Conservation (phyloP, 1,140 invertebrate species). For the Apis cerana region DNA sequence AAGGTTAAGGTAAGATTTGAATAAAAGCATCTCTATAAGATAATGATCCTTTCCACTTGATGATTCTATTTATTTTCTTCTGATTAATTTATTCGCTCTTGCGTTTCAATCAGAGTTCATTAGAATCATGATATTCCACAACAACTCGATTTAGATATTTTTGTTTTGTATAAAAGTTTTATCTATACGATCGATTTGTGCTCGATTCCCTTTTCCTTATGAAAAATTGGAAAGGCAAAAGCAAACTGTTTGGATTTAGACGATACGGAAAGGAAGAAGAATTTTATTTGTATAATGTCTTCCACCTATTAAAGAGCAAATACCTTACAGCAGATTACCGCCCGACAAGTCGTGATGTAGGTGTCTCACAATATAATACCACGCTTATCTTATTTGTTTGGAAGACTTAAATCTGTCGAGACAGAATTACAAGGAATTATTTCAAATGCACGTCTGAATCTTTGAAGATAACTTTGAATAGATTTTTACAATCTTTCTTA, state of each 20-base stretch:
- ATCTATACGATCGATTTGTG: no score
- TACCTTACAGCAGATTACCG: background rate
- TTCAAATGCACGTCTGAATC: background rate
- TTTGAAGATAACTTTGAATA: background rate
- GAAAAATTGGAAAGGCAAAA: background rate
- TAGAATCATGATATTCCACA: background rate
- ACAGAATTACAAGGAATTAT: conserved; percentile 24
- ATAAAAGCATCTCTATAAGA: background rate
- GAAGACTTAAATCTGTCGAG: background rate
- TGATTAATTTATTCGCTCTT: background rate
- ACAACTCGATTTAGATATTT: background rate
- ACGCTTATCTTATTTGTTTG: conserved; percentile 25
- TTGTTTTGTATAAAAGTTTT: no score
- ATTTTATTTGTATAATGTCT: conserved; percentile 11
- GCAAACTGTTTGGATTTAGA: no score
- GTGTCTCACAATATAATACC: conserved; percentile 3
- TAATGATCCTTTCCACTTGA: background rate
- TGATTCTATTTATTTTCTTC: background rate
- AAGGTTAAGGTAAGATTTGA: background rate
- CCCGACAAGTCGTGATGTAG: background rate
- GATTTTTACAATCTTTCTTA: background rate
- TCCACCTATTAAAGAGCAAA: conserved; percentile 14
- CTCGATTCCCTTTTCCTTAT: no score
- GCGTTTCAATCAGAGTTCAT: background rate
- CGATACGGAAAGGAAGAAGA: background rate